A percentile compares a stretch with the other conserved stretches of the same genome.
Conservation (phyloP, 1,140 invertebrate genomes). For the Scaptomyza hsui region DNA sequence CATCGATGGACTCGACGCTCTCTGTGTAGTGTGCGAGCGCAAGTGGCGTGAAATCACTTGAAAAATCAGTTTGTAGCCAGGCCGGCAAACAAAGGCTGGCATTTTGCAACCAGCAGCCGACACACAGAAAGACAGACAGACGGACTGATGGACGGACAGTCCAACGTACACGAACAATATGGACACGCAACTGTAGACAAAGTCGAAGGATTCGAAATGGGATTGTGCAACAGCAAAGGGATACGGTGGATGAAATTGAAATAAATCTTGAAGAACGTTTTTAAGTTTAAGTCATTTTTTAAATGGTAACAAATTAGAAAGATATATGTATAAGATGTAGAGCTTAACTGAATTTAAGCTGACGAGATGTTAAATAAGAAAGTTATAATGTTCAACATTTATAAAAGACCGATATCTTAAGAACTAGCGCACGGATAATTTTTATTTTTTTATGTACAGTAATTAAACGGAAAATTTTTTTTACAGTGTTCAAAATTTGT, state of each 20-base stretch:
- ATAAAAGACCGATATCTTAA: too few relatives aligned
- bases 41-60: slow-evolving; percentile 51
- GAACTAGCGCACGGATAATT: too few relatives aligned
- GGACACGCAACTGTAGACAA: slow-evolving; percentile 39
- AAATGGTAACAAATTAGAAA: too few relatives aligned
- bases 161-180: slow-evolving; percentile 42
- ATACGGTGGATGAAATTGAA: slow-evolving; percentile 4
- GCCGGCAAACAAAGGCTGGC: slow-evolving; percentile 33
- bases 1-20: slow-evolving; percentile 10
- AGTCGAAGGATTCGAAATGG: slow-evolving; percentile 33
- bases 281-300: not conserved
- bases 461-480: too few relatives aligned
- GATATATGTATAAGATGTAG: too few relatives aligned
- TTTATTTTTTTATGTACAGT: too few relatives aligned
- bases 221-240: slow-evolving; percentile 35
- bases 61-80: slow-evolving; percentile 44
- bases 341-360: too few relatives aligned
- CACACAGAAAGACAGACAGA: slow-evolving; percentile 16
- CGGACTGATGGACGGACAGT: too few relatives aligned
- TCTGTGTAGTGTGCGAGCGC: slow-evolving; percentile 10
- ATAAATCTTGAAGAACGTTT: not conserved
- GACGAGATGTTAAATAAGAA: too few relatives aligned
- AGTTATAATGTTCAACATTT: too few relatives aligned
- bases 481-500: too few relatives aligned
- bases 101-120: slow-evolving; percentile 34